These are phyloP conservation scores for Musca vetustissima DNA, from an alignment of 1,140 invertebrate species.

Conservation along the genomic window DNA sequence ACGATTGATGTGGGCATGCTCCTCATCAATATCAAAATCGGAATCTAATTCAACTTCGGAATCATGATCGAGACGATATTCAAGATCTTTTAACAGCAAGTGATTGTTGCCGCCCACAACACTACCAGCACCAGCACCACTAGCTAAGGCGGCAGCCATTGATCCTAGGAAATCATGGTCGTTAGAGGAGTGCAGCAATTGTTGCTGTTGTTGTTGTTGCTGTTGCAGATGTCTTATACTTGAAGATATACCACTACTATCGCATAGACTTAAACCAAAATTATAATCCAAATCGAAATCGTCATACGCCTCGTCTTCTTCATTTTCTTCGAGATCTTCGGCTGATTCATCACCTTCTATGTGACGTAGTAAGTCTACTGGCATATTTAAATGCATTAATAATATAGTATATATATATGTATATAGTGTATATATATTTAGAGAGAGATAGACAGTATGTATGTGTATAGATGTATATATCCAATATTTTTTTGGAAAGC, in stretches of 20 bases:
- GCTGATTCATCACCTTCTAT: conserved; percentile 50
- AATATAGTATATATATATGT: background rate
- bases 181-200: too few species aligned
- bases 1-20: conserved; percentile 40
- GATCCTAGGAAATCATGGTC: too few species aligned
- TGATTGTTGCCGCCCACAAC: too few species aligned
- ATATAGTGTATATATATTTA: conserved; percentile 13
- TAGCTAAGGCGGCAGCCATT: too few species aligned
- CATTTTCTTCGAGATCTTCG: conserved; percentile 32
- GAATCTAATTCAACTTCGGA: conserved; percentile 17
- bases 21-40: conserved; percentile 43
- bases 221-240: background rate
- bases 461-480: conserved; percentile 1
- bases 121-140: too few species aligned
- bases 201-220: background rate
- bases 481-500: background rate
- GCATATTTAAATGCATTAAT: background rate
- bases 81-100: conserved; percentile 24
- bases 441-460: background rate
- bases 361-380: conserved; percentile 45
- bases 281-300: conserved; percentile 15
- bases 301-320: conserved; percentile 3
- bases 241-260: conserved; percentile 11
- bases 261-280: background rate
- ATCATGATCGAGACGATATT: conserved; percentile 32